Base-by-base conservation (phyloP, 2,113 vertebrate species). In the Ursus arctos region DNA sequence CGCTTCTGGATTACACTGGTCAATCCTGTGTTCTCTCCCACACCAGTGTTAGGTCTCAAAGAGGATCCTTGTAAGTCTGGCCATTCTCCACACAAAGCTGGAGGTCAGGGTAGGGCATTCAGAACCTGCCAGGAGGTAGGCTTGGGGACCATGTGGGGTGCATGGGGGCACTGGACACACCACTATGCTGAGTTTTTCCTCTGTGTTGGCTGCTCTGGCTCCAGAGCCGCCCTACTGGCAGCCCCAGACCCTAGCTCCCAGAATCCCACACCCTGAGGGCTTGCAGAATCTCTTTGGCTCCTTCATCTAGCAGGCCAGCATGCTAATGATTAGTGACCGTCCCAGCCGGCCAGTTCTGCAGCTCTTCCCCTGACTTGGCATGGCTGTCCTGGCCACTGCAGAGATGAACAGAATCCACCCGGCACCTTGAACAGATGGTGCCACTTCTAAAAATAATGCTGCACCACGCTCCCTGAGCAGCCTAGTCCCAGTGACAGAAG, bases 361-460 rank as follows among this genome's bases (percentile, higher is more conserved):
- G 72, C 82, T 80, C 88, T 94, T 79, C 69, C 51, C 57, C 88
- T 95, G 96, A 89, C 92, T 96, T 82, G 89, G 98, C 92, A 90
- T 36, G 74, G 86, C 87, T 87, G 92, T 92, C 94, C 94, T 1
- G 96, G 92, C 97, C 97, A 91, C 88, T 88, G 81, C 2, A 2
- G 95, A 95, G 97, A 97, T 1, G 65, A 72, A 61, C 96, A 95
- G 96, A 95, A 97, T 26, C 81, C 74, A n/a, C 88, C 97, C 81
- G 22, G 81, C 86, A 97, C 88, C 81, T 98, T 97, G 96, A 98
- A 90, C 97, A 98, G 97, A 97, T 98, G 97, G 96, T 84, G 81
- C 89, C 93, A 98, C 94, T 97, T 88, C 95, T 97, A 18, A 95
- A 98, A 98, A 98, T 88, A 97, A 96, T 11, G 33, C 82, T 18